Base-by-base conservation (phyloP, 1,140 invertebrate genomes). In the Calosoma granatense region DNA sequence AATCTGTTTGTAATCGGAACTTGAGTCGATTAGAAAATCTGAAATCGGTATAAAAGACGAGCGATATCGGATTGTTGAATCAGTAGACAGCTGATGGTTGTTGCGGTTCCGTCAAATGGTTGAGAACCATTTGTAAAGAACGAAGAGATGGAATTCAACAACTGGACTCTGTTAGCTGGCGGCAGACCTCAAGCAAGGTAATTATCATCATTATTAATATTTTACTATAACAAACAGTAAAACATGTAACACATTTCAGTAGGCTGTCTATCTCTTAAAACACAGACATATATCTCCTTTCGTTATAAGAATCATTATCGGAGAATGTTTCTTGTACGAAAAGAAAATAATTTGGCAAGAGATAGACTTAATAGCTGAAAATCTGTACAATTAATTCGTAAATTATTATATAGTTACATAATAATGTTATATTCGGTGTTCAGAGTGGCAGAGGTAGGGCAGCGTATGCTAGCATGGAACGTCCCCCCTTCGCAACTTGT, bases 401-500 rank as follows among this genome's bases (percentile, higher is more conserved):
- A n/a, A n/a, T n/a, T n/a, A n/a, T n/a, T n/a, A n/a, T n/a, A n/a
- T n/a, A n/a, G n/a, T n/a, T n/a, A n/a, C n/a, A n/a, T n/a, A n/a
- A n/a, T n/a, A n/a, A n/a, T n/a, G n/a, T n/a, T n/a, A n/a, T n/a
- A n/a, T n/a, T n/a, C n/a, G n/a, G n/a, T n/a, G n/a, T 36, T 9
- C 14, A 61, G 60, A 21, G 47, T 59, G 12, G 23, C 54, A 20
- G 58, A 58, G 2, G 55, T 55, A 51, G 58, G 51, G 20, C 53
- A 60, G 20, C 79, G 80, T 58, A 74, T 86, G 70, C 67, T 90
- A 47, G 87, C 85, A 64, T 90, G 86, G 79, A 88, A 90, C 67
- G 77, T 91, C 19, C 81, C 84, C 2, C 76, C 82, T 15, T 87
- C 88, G 58, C 86, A 90, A 65, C 72, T 90, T 55, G 72, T 81